A percentile compares a stretch with the other conserved stretches of the same genome.
These are phyloP conservation scores for Melitaea cinxia DNA, from an alignment of 1,140 invertebrate species.

Conservation along the genomic window DNA sequence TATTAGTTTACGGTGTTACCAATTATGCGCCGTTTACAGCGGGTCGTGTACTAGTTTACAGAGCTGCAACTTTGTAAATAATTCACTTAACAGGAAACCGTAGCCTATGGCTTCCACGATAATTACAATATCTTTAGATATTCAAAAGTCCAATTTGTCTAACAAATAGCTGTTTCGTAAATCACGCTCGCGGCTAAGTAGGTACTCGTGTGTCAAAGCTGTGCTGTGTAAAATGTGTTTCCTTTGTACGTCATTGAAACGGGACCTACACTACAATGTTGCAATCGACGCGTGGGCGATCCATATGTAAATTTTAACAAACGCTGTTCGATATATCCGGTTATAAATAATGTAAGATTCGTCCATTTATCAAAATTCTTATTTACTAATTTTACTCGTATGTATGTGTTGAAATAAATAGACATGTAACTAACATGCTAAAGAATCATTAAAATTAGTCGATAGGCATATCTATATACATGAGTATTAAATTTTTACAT, in stretches of 20 bases:
- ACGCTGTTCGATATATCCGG: conserved; percentile 4
- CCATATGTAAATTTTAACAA: conserved; percentile 26
- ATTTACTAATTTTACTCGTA: no score
- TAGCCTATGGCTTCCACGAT: background rate
- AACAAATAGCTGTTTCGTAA: conserved; percentile 37
- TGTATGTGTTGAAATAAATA: no score
- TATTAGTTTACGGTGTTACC: conserved; percentile 24
- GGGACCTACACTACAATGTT: conserved; percentile 23
- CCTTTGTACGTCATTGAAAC: conserved; percentile 22
- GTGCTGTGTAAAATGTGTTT: conserved; percentile 19
- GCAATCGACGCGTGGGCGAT: conserved; percentile 26
- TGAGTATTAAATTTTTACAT: no score
- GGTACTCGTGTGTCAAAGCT: conserved; percentile 14
- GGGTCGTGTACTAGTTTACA: conserved; percentile 29
- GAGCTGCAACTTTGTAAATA: conserved; percentile 20
- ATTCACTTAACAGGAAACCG: conserved; percentile 17
- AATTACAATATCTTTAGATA: conserved; percentile 34
- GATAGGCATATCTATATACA: no score
- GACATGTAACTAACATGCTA: no score
- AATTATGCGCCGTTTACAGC: conserved; percentile 30
- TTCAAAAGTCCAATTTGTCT: conserved; percentile 33
- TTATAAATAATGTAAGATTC: conserved; percentile 7
- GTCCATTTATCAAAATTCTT: background rate
- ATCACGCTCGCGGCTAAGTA: conserved; percentile 18
- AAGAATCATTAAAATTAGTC: no score